Percentiles rank a stretch among this genome's conserved stretches.
phyloP scores from a whole-genome alignment of 2,797 vertebrate species.

The Nasua narica region DNA sequence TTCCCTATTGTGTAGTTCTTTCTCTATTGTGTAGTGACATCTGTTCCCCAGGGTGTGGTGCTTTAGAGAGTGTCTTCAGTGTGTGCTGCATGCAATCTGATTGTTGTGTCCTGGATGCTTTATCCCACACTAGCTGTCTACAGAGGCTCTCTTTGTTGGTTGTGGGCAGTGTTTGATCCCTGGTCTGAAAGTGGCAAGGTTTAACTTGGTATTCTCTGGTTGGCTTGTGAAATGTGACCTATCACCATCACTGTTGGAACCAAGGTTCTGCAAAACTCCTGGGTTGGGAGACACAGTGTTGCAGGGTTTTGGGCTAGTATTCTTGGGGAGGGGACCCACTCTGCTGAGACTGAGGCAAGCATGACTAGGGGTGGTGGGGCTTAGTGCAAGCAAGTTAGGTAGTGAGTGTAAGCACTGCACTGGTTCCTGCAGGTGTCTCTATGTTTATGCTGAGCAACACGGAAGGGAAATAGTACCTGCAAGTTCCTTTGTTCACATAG shows the following conservation, averaged over 20 bases:
- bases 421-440: neutral
- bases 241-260: neutral
- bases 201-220: neutral
- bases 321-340: neutral
- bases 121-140: neutral
- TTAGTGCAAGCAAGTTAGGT: neutral
- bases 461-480: neutral
- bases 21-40: neutral
- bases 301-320: neutral
- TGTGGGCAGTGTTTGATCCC: neutral
- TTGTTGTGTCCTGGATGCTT: neutral
- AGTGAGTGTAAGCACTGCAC: neutral
- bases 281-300: neutral
- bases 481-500: neutral
- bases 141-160: neutral
- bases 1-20: neutral
- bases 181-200: neutral
- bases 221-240: neutral
- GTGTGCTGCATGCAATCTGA: neutral
- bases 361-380: neutral
- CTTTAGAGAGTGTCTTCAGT: neutral
- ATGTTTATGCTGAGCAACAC: neutral
- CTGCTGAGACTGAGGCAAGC: neutral
- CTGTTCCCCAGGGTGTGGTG: neutral
- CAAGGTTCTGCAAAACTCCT: neutral